Evolutionary conservation across 2,888 invertebrate species (phyloP).

Genomic region (Caradrina kadenii): DNA sequence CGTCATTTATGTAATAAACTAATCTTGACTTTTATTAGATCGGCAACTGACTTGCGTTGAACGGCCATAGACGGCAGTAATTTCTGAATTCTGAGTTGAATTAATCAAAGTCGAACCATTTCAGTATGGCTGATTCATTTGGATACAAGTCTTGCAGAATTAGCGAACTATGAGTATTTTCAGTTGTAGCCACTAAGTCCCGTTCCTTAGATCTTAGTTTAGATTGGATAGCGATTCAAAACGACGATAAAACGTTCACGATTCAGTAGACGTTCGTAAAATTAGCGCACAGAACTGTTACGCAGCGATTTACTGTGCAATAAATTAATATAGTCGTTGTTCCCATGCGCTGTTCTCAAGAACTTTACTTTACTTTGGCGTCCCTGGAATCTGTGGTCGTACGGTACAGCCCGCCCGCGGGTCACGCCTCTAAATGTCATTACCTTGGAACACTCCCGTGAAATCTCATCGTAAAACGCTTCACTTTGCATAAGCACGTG

Average conservation of each 20-base stretch:
- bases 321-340: conserved; percentile 55
- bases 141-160: conserved; percentile 28
- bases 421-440: conserved; percentile 80
- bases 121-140: conserved; percentile 4
- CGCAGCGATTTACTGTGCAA: conserved; percentile 42
- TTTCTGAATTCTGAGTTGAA: conserved; percentile 1
- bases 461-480: conserved; percentile 64
- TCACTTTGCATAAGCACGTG: conserved; percentile 55
- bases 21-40: background rate
- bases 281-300: conserved; percentile 56
- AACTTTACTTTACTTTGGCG: conserved; percentile 45
- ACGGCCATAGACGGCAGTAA: background rate
- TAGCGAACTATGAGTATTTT: conserved; percentile 35
- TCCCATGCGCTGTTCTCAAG: conserved; percentile 39
- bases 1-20: background rate
- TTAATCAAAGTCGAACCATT: conserved; percentile 20
- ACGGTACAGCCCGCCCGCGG: conserved; percentile 69
- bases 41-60: background rate
- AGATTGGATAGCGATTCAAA: conserved; percentile 55
- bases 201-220: conserved; percentile 53
- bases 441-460: conserved; percentile 69
- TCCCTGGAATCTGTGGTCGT: conserved; percentile 63
- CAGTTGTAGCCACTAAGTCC: conserved; percentile 50
- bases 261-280: conserved; percentile 53
- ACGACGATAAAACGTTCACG: conserved; percentile 56